These are phyloP conservation scores for Melipona bicolor DNA, from an alignment of 2,888 invertebrate genomes.

Conservation along the genomic window DNA sequence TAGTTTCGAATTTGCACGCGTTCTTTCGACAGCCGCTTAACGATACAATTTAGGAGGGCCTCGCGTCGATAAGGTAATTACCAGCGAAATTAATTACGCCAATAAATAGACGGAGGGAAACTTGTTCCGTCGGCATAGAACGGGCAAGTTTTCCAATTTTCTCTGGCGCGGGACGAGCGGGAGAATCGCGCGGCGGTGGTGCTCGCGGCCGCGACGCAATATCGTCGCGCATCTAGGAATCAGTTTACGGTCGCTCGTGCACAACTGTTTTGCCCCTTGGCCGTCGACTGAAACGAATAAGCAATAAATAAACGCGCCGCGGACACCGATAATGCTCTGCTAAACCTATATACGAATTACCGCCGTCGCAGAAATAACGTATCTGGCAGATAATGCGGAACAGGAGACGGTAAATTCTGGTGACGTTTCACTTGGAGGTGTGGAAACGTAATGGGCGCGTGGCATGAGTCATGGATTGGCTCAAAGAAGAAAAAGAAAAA, in stretches of 20 bases:
- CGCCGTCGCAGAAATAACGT: conserved; percentile 52
- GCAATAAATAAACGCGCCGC: conserved; percentile 69
- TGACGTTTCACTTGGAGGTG: conserved; percentile 26
- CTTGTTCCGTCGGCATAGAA: conserved; percentile 46
- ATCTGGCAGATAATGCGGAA: conserved; percentile 52
- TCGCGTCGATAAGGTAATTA: conserved; percentile 47
- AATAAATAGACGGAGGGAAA: conserved; percentile 57
- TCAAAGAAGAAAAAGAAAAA: neutral
- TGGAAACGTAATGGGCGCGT: conserved; percentile 1
- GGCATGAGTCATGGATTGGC: no score
- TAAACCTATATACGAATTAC: conserved; percentile 60
- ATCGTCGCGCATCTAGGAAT: conserved; percentile 53
- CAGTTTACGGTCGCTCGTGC: conserved; percentile 54
- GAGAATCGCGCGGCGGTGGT: neutral
- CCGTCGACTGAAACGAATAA: conserved; percentile 57
- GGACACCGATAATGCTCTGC: conserved; percentile 56
- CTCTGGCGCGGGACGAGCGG: conserved; percentile 46
- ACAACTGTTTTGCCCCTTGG: conserved; percentile 37
- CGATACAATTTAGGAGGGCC: neutral
- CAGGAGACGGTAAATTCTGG: conserved; percentile 56
- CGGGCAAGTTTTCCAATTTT: conserved; percentile 68
- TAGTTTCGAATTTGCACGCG: neutral
- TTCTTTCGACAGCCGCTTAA: neutral
- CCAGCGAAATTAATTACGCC: conserved; percentile 59
- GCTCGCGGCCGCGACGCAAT: conserved; percentile 18